Conservation (phyloP, 1,140 invertebrate genomes). For the Calliphora vicina region DNA sequence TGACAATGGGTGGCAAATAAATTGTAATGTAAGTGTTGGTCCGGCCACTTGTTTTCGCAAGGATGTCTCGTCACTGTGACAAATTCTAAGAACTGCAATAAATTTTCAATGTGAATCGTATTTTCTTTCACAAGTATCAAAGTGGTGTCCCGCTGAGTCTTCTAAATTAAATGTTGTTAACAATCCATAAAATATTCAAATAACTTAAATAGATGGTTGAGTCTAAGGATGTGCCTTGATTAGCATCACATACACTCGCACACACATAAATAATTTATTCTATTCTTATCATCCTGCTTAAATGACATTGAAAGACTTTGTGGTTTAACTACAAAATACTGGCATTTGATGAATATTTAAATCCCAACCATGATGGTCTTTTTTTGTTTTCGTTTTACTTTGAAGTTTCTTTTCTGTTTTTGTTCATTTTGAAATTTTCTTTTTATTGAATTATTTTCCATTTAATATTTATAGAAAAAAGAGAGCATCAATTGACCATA, state of each 20-base stretch:
- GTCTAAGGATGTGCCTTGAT: too few species aligned
- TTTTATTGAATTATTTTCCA: neutral
- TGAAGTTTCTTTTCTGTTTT: too few species aligned
- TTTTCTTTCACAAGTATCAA: neutral
- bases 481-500: neutral
- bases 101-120: neutral
- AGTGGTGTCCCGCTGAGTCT: neutral
- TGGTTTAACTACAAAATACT: too few species aligned
- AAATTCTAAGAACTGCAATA: neutral
- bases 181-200: neutral
- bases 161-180: neutral
- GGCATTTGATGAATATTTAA: too few species aligned
- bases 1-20: neutral
- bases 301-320: too few species aligned
- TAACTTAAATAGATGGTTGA: too few species aligned
- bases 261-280: too few species aligned
- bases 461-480: constrained; percentile 1
- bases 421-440: neutral
- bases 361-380: too few species aligned
- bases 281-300: too few species aligned
- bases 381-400: too few species aligned
- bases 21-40: neutral
- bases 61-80: neutral
- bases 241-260: too few species aligned
- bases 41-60: neutral